Percentiles rank a stretch among this genome's conserved stretches.
Evolutionary conservation across 2,888 invertebrate species (phyloP).

Genomic region (Orthosia cruda): DNA sequence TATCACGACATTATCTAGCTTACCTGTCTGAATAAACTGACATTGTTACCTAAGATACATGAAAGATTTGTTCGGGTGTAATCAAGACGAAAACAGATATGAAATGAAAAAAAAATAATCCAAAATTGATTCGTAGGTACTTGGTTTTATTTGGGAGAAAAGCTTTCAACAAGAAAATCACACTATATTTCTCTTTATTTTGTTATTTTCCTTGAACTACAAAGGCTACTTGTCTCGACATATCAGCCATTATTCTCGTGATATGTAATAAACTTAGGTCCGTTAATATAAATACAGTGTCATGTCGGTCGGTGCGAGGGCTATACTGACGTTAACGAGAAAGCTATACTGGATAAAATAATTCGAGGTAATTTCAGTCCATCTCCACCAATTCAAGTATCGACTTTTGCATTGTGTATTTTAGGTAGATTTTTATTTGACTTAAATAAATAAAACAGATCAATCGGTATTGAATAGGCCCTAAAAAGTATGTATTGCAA

Average conservation of each 20-base stretch:
- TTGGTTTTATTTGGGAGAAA: neutral
- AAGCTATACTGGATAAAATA: neutral
- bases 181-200: neutral
- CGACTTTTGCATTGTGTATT: neutral
- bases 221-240: conserved; percentile 13
- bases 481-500: too few species aligned
- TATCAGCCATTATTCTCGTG: conserved; percentile 30
- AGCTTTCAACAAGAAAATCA: conserved; percentile 15
- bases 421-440: neutral
- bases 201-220: conserved; percentile 5
- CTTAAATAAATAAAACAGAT: too few species aligned
- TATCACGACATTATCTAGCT: conserved; percentile 1
- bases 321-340: conserved; percentile 27
- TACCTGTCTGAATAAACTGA: conserved; percentile 16
- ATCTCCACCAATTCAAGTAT: neutral
- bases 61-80: neutral
- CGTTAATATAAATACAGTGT: conserved; percentile 37
- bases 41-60: conserved; percentile 4
- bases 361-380: neutral
- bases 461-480: too few species aligned
- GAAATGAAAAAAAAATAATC: conserved; percentile 6
- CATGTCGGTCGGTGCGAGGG: conserved; percentile 9
- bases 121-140: neutral
- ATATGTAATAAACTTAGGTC: conserved; percentile 39
- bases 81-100: conserved; percentile 6